phyloP scores from a whole-genome alignment of 2,888 invertebrate genomes.

The Biston stratarius region DNA sequence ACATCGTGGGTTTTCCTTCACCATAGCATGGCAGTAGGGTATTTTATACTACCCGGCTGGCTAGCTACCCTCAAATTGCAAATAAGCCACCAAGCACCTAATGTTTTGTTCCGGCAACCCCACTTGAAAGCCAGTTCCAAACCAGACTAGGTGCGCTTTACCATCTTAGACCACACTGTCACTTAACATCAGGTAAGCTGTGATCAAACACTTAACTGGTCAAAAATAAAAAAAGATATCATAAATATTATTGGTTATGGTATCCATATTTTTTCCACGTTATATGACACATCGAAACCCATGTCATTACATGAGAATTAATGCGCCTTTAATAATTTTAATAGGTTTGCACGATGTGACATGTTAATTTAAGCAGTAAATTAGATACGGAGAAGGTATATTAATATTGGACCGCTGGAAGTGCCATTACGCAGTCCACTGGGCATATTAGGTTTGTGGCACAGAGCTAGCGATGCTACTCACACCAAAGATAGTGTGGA shows the following conservation, averaged over 20 bases:
- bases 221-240: too few relatives aligned
- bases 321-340: constrained; percentile 27
- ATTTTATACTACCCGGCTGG: too few relatives aligned
- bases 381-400: constrained; percentile 13
- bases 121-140: too few relatives aligned
- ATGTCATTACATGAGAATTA: constrained; percentile 18
- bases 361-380: constrained; percentile 37
- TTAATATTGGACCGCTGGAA: constrained; percentile 7
- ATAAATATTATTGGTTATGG: not conserved
- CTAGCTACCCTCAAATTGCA: too few relatives aligned
- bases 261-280: constrained; percentile 3
- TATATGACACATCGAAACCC: constrained; percentile 2
- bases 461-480: constrained; percentile 3
- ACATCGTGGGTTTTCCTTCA: too few relatives aligned
- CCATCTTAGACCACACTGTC: too few relatives aligned
- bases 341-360: constrained; percentile 28
- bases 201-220: too few relatives aligned
- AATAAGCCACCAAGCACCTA: too few relatives aligned
- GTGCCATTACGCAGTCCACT: constrained; percentile 24
- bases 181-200: too few relatives aligned
- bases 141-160: too few relatives aligned
- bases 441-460: constrained; percentile 11
- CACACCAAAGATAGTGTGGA: not conserved
- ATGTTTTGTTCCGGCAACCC: too few relatives aligned
- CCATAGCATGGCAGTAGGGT: too few relatives aligned